Percentiles rank a stretch among this genome's conserved stretches.
phyloP scores from a whole-genome alignment of 2,797 vertebrate species.

The Rousettus madagascariensis region DNA sequence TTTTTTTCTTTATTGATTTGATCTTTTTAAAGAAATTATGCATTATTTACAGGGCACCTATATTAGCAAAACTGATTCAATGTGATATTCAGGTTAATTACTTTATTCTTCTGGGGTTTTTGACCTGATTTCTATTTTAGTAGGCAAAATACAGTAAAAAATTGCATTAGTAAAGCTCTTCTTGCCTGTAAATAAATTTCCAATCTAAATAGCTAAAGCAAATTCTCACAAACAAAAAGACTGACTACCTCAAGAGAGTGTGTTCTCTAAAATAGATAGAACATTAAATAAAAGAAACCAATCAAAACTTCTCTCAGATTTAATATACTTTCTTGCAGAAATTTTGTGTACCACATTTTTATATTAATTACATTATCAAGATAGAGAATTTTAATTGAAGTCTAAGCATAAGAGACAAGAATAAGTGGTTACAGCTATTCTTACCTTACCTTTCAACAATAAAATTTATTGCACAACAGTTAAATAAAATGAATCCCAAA shows the following conservation, averaged over 20 bases:
- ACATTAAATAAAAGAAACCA: neutral
- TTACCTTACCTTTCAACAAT: neutral
- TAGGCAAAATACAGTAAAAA: conserved; percentile 44
- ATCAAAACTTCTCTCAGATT: neutral
- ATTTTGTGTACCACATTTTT: neutral
- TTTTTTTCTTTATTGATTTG: conserved; percentile 18
- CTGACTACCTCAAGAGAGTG: neutral
- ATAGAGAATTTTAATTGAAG: neutral
- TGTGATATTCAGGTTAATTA: conserved; percentile 61
- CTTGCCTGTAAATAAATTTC: conserved; percentile 35
- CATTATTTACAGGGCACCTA: conserved; percentile 56
- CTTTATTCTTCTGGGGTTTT: conserved; percentile 57
- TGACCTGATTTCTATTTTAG: conserved; percentile 63
- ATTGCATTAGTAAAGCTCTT: conserved; percentile 3
- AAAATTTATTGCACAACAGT: neutral
- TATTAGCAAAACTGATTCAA: conserved; percentile 61
- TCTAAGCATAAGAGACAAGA: neutral
- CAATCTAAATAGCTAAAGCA: neutral
- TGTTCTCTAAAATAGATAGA: neutral
- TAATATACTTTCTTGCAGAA: neutral
- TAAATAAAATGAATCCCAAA: neutral
- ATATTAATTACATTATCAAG: neutral
- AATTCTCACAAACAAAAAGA: neutral
- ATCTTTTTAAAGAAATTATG: conserved; percentile 37
- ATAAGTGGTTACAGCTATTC: neutral